phyloP scores from a whole-genome alignment of 1,140 invertebrate species.

The Listronotus bonariensis region DNA sequence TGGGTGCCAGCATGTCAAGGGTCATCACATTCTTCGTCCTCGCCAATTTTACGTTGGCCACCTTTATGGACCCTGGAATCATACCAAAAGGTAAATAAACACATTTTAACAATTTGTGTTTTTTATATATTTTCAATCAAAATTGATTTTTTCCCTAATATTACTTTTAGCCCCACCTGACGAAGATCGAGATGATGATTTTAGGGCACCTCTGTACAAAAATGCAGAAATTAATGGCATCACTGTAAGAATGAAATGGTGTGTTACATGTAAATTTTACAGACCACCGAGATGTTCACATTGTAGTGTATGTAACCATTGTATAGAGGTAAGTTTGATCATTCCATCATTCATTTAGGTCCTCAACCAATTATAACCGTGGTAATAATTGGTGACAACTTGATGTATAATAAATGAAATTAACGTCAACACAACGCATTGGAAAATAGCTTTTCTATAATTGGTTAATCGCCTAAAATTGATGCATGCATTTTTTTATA shows the following conservation, averaged over 20 bases:
- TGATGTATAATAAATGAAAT: no score
- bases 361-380: no score
- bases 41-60: constrained; percentile 97
- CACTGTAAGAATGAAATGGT: constrained; percentile 99
- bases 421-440: no score
- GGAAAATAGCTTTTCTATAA: no score
- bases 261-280: constrained; percentile 99
- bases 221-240: constrained; percentile 98
- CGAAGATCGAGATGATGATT: constrained; percentile 96
- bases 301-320: constrained; percentile 98
- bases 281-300: constrained; percentile 97
- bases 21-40: constrained; percentile 96
- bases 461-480: no score
- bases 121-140: no score
- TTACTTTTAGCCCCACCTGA: constrained; percentile 83
- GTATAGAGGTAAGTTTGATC: constrained; percentile 90
- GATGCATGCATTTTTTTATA: no score
- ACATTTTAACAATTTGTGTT: neutral
- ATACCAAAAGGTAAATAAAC: constrained; percentile 96
- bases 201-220: constrained; percentile 95
- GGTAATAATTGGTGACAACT: no score
- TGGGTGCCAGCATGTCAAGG: constrained; percentile 91
- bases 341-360: no score
- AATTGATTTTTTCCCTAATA: no score
- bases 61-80: constrained; percentile 99